Evolutionary conservation across 2,888 invertebrate genomes (phyloP).

Genomic region (Deroplatys truncata): DNA sequence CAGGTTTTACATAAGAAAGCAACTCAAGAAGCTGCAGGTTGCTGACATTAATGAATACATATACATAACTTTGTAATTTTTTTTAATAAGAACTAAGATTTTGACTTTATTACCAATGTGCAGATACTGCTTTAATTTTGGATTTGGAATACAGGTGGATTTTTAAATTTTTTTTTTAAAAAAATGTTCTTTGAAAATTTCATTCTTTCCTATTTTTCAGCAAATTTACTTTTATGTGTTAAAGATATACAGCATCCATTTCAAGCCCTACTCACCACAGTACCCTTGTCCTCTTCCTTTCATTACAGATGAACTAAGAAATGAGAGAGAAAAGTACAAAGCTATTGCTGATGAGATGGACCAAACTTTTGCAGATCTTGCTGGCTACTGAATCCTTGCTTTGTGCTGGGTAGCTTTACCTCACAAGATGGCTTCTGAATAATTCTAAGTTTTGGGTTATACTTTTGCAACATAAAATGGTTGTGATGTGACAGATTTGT

Average conservation of each 20-base stretch:
- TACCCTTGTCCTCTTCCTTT: not conserved
- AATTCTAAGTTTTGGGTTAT: not conserved
- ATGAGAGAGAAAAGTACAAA: conserved; percentile 96
- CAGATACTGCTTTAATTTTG: too few relatives aligned
- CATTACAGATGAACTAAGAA: conserved; percentile 77
- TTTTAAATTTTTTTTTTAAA: too few relatives aligned
- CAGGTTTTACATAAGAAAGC: too few relatives aligned
- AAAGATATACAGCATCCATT: not conserved
- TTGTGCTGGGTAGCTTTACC: not conserved
- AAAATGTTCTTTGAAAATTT: too few relatives aligned
- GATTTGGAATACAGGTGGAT: too few relatives aligned
- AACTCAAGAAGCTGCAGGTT: too few relatives aligned
- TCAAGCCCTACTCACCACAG: not conserved
- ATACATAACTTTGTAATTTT: too few relatives aligned
- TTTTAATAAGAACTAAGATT: too few relatives aligned
- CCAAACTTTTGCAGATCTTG: conserved; percentile 91
- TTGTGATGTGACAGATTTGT: not conserved
- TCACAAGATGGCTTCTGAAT: not conserved
- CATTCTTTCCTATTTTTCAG: not conserved
- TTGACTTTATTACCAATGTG: too few relatives aligned
- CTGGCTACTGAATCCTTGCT: conserved; percentile 65
- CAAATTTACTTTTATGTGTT: not conserved
- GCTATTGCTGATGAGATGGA: conserved; percentile 97
- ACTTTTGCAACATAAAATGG: not conserved
- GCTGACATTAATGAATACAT: too few relatives aligned